These are phyloP conservation scores for Protula sp. DNA, from an alignment of 2,888 invertebrate genomes.

Conservation along the genomic window DNA sequence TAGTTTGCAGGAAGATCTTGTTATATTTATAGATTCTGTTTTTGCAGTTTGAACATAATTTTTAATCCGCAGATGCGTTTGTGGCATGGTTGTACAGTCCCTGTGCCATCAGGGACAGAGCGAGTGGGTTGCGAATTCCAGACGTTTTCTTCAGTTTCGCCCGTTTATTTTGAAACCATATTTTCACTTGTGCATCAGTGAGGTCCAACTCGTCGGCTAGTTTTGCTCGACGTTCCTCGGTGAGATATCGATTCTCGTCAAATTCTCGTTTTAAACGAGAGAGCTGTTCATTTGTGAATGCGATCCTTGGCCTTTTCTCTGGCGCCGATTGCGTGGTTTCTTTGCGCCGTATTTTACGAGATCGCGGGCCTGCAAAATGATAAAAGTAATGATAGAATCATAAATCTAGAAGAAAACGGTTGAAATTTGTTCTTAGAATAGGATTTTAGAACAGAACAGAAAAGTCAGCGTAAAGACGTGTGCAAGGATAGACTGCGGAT, in stretches of 20 bases:
- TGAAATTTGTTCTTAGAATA: too few relatives aligned
- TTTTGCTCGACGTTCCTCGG: slow-evolving; percentile 83
- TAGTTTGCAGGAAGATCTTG: too few relatives aligned
- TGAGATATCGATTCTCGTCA: slow-evolving; percentile 66
- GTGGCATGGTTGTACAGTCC: slow-evolving; percentile 78
- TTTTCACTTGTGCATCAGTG: slow-evolving; percentile 63
- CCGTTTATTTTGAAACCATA: slow-evolving; percentile 95
- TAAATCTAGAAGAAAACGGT: too few relatives aligned
- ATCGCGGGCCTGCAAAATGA: slow-evolving; percentile 44
- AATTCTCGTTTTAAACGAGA: slow-evolving; percentile 84
- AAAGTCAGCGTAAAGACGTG: too few relatives aligned
- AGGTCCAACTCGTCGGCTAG: slow-evolving; percentile 71
- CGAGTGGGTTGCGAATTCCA: slow-evolving; percentile 74
- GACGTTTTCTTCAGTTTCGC: slow-evolving; percentile 91
- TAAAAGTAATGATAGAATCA: slow-evolving; percentile 2
- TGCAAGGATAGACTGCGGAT: too few relatives aligned
- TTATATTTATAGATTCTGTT: too few relatives aligned
- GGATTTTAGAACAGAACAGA: too few relatives aligned
- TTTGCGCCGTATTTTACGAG: slow-evolving; percentile 31
- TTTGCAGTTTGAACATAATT: too few relatives aligned
- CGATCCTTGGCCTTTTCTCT: slow-evolving; percentile 83
- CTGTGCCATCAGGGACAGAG: slow-evolving; percentile 87
- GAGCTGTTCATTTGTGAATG: slow-evolving; percentile 84
- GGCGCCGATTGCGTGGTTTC: slow-evolving; percentile 12
- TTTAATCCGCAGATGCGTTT: neutral